A percentile compares a stretch with the other conserved stretches of the same genome.
Conservation (phyloP, 2,888 invertebrate genomes). For the Leucophora obtusa region DNA sequence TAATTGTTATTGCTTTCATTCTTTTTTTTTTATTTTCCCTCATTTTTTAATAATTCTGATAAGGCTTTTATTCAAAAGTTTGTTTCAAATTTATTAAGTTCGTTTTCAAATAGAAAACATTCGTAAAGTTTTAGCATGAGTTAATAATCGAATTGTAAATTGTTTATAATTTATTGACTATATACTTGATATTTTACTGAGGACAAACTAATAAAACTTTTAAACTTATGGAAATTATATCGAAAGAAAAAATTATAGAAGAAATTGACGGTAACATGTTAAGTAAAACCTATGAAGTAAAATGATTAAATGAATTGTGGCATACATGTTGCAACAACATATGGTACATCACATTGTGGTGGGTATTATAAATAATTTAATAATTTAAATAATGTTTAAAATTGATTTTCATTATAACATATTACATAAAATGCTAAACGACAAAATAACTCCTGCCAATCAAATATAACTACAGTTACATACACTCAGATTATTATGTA, state of each 20-base stretch:
- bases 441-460: not conserved
- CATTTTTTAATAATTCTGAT: not conserved
- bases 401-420: not conserved
- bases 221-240: constrained; percentile 21
- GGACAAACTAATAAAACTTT: constrained; percentile 44
- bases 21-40: not conserved
- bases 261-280: too few species aligned
- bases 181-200: constrained; percentile 42
- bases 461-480: too few species aligned
- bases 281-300: too few species aligned
- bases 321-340: too few species aligned
- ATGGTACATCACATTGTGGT: too few species aligned
- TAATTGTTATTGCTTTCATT: not conserved
- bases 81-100: not conserved
- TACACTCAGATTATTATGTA: too few species aligned
- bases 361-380: too few species aligned
- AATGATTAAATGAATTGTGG: too few species aligned
- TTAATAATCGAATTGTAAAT: constrained; percentile 42
- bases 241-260: not conserved
- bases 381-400: not conserved
- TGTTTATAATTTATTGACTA: constrained; percentile 47
- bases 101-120: not conserved
- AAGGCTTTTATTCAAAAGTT: constrained; percentile 6
- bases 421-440: not conserved
- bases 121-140: constrained; percentile 20